Evolutionary conservation across 2,797 vertebrate species (phyloP), one percentile per base, ranked within the genome.

Genomic region (Moxostoma hubbsi): DNA sequence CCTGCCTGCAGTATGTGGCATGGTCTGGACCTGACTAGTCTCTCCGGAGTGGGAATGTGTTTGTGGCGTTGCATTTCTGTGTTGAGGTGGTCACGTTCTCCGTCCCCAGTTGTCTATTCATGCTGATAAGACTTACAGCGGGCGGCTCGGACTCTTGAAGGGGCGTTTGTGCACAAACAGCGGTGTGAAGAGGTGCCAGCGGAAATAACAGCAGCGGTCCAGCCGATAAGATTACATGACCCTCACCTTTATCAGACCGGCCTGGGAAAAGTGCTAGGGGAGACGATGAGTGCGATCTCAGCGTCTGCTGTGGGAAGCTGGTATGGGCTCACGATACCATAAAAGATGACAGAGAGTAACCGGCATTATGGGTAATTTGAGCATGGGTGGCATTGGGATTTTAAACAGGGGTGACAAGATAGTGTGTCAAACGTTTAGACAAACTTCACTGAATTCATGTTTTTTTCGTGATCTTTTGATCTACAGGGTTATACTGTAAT

Each of bases 161-260:
- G 83, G 75, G 81, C 84, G 83, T 86, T 85, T 85, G 85, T 76
- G 73, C 79, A 87, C 86, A 88, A 88, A 88, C 85, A 83, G 81
- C 74, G 78, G 81, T 80, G 87, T 86, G 70, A 89, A 84, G 84
- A 68, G 66, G 84, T 83, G 87, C 86, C 85, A 88, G 85, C 86
- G 87, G 91, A 93, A 93, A 92, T 89, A 90, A 91, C 87, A 87
- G 77, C 82, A 82, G 73, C 81, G 51, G 36, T 84, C 73, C 80
- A 67, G 79, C 83, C 86, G 92, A 93, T 90, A 88, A 90, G 86
- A 89, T 90, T 83, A 85, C 68, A 45, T 66, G 12, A 36, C 80
- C 62, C 46, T 81, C 82, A 81, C 65, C 70, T 80, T 77, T 82
- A 81, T 90, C 86, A 85, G 65, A 83, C 82, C 55, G 43, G 75